These are phyloP conservation scores for Cantharis flavilabris DNA, from an alignment of 2,888 invertebrate genomes.

Conservation along the genomic window DNA sequence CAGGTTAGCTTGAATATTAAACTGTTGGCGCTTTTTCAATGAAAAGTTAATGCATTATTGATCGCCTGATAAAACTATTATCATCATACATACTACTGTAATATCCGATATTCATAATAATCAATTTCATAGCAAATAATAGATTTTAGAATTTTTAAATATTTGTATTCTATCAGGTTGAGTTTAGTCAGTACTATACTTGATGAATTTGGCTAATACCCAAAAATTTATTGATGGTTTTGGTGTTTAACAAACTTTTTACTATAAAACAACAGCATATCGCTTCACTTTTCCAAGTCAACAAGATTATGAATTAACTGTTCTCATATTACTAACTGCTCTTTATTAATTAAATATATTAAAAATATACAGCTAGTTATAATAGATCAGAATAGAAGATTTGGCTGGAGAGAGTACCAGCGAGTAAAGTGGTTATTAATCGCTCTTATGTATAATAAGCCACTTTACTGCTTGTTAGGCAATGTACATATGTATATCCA, in stretches of 20 bases:
- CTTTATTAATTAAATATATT: no score
- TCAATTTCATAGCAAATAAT: not conserved
- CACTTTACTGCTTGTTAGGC: no score
- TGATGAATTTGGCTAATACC: not conserved
- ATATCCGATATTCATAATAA: not conserved
- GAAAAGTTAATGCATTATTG: not conserved
- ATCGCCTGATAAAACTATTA: not conserved
- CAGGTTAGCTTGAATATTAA: not conserved
- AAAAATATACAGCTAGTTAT: no score
- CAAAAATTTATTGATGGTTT: not conserved
- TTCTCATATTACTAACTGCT: no score
- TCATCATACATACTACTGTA: not conserved
- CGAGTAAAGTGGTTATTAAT: no score
- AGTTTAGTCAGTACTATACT: not conserved
- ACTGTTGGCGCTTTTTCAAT: not conserved
- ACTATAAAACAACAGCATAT: not conserved
- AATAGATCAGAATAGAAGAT: no score
- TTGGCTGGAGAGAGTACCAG: no score
- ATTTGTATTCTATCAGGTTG: not conserved
- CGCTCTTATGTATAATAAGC: no score
- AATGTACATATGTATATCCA: no score
- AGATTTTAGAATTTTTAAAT: not conserved
- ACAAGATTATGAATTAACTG: no score
- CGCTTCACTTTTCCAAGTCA: not conserved
- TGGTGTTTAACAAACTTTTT: not conserved